phyloP scores from a whole-genome alignment of 2,797 vertebrate genomes.

The Danio jaintianensis region DNA sequence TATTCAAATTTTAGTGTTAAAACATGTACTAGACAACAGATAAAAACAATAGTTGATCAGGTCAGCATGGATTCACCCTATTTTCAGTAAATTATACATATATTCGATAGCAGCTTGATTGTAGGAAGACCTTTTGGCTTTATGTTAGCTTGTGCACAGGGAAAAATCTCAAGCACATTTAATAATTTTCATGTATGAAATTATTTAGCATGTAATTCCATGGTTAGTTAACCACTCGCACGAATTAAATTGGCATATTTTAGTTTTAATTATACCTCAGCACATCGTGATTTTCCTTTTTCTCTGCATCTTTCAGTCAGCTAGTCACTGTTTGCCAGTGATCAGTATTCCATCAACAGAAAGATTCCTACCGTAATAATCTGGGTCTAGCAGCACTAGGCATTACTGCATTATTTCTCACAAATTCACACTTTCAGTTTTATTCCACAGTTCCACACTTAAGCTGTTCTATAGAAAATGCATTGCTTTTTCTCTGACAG shows the following conservation, averaged over 20 bases:
- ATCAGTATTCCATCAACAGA: conserved; percentile 32
- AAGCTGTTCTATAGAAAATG: conserved; percentile 4
- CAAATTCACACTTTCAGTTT: conserved; percentile 35
- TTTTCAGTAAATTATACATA: neutral
- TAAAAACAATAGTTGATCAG: neutral
- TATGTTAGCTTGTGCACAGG: neutral
- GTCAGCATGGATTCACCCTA: neutral
- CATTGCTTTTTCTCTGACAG: neutral
- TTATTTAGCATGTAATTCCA: neutral
- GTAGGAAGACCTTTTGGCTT: neutral
- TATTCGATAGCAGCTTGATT: too few species aligned
- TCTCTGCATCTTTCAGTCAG: conserved; percentile 41
- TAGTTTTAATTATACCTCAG: conserved; percentile 60
- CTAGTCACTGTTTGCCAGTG: conserved; percentile 2
- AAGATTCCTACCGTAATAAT: conserved; percentile 41
- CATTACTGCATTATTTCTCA: conserved; percentile 26
- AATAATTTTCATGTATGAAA: neutral
- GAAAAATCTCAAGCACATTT: neutral
- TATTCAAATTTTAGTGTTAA: neutral
- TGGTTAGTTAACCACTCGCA: conserved; percentile 33
- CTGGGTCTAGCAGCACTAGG: conserved; percentile 18
- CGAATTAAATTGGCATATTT: conserved; percentile 31
- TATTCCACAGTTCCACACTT: conserved; percentile 13
- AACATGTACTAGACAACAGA: neutral
- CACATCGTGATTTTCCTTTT: conserved; percentile 47